Percentiles rank a stretch among this genome's conserved stretches.
Conservation (phyloP, 1,140 invertebrate species). For the Bombus consobrinus region DNA sequence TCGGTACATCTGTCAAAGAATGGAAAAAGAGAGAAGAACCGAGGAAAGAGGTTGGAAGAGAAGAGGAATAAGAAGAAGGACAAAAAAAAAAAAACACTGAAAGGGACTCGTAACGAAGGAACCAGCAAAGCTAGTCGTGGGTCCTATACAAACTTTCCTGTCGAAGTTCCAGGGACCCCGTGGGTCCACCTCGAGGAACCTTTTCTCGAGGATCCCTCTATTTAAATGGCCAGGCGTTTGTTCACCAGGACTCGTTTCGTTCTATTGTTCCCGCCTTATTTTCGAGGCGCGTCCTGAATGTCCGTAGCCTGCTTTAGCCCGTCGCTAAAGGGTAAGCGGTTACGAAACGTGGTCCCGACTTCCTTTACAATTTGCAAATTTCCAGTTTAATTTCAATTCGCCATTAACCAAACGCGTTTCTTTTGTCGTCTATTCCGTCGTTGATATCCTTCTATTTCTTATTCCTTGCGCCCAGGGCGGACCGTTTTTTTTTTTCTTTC, state of each 20-base stretch:
- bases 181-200: constrained; percentile 59
- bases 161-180: constrained; percentile 51
- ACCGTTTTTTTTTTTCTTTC: not conserved
- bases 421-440: not conserved
- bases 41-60: constrained; percentile 21
- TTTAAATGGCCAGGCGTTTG: constrained; percentile 73
- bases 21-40: constrained; percentile 35
- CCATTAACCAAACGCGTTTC: constrained; percentile 26
- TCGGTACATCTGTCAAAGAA: constrained; percentile 65
- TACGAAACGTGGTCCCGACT: constrained; percentile 32
- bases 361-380: constrained; percentile 61
- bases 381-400: constrained; percentile 64
- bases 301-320: constrained; percentile 34
- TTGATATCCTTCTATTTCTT: not conserved
- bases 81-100: constrained; percentile 29
- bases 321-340: constrained; percentile 40
- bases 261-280: constrained; percentile 76
- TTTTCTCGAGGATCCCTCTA: constrained; percentile 65
- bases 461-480: not conserved
- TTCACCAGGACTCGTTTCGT: constrained; percentile 66
- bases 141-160: constrained; percentile 71
- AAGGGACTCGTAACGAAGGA: constrained; percentile 53
- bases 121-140: constrained; percentile 47
- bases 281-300: constrained; percentile 70
- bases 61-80: constrained; percentile 6